A percentile compares a stretch with the other conserved stretches of the same genome.
Evolutionary conservation across 2,113 vertebrate genomes (phyloP).

Genomic region (Oncorhynchus tshawytscha): DNA sequence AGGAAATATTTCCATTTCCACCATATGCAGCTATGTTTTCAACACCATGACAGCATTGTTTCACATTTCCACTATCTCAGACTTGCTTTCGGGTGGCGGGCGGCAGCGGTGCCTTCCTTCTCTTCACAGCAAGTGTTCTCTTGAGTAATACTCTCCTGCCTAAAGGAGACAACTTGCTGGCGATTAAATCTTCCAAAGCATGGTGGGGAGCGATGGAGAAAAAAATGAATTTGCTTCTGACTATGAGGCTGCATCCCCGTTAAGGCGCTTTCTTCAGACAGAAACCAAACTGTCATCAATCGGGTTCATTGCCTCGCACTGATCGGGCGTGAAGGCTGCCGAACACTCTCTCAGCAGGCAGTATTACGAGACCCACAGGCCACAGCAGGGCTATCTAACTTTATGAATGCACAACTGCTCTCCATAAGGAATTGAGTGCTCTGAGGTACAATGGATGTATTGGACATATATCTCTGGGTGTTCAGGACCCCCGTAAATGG

Average conservation of each 20-base stretch:
- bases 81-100: not conserved
- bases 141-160: constrained; percentile 12
- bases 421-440: not conserved
- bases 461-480: not conserved
- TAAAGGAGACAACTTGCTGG: not conserved
- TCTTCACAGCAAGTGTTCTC: not conserved
- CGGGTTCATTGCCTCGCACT: not conserved
- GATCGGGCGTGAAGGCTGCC: constrained; percentile 1
- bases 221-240: constrained; percentile 13
- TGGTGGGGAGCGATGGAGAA: not conserved
- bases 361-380: constrained; percentile 2
- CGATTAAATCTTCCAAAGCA: constrained; percentile 14
- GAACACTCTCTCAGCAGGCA: not conserved
- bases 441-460: not conserved
- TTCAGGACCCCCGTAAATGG: not conserved
- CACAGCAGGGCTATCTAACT: not conserved
- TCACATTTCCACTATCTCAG: not conserved
- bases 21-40: too few species aligned
- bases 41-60: not conserved
- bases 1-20: too few species aligned
- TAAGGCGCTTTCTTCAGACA: not conserved
- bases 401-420: constrained; percentile 4
- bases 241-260: not conserved
- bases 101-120: not conserved
- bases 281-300: constrained; percentile 19